A percentile compares a stretch with the other conserved stretches of the same genome.
Evolutionary conservation across 2,113 vertebrate genomes (phyloP).

Genomic region (Rhineura floridana): DNA sequence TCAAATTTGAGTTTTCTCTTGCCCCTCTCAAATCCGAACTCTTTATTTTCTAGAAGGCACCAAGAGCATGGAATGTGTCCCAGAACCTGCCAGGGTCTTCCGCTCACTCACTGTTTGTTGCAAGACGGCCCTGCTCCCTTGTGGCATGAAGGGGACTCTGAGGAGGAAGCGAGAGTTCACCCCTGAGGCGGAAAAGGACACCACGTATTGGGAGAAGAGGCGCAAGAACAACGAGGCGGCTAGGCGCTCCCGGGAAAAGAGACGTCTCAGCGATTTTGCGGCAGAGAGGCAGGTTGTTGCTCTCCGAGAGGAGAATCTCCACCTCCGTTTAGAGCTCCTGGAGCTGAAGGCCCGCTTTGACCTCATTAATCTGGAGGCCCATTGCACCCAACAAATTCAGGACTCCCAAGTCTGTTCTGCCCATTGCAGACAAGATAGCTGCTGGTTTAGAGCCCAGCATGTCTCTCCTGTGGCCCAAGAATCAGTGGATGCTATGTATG

Average conservation of each 20-base stretch:
- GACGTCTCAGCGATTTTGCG: slow-evolving; percentile 81
- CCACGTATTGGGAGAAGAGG: slow-evolving; percentile 90
- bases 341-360: slow-evolving; percentile 81
- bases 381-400: slow-evolving; percentile 25
- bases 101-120: not conserved
- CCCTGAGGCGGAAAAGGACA: slow-evolving; percentile 89
- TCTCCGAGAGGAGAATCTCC: slow-evolving; percentile 84
- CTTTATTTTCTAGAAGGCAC: slow-evolving; percentile 2
- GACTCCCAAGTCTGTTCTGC: slow-evolving; percentile 42
- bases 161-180: slow-evolving; percentile 89
- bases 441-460: slow-evolving; percentile 48
- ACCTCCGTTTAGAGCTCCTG: slow-evolving; percentile 82
- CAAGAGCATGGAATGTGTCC: slow-evolving; percentile 42
- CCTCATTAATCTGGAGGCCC: slow-evolving; percentile 54
- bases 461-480: slow-evolving; percentile 28
- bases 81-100: not conserved
- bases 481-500: slow-evolving; percentile 5
- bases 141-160: fast-evolving
- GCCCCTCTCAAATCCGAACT: not conserved
- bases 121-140: not conserved
- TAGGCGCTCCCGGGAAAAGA: slow-evolving; percentile 90
- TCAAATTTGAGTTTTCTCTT: too few species aligned
- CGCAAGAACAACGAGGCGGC: slow-evolving; percentile 91
- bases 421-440: slow-evolving; percentile 43
- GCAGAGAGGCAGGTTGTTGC: slow-evolving; percentile 80